phyloP scores from a whole-genome alignment of 2,888 invertebrate genomes.

The Zygogramma bicolorata region DNA sequence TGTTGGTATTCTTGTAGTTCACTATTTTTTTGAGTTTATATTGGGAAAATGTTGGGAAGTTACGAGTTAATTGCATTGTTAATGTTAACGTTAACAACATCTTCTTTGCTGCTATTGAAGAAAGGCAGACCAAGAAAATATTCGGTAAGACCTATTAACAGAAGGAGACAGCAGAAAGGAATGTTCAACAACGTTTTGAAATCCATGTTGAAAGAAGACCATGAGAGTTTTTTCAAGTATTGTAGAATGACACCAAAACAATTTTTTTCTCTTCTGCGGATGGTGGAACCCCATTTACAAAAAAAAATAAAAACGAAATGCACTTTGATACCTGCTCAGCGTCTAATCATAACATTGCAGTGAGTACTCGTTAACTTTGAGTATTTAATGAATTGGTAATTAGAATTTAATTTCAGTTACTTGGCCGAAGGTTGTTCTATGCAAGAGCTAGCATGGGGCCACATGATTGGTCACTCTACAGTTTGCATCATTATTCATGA shows the following conservation, averaged over 20 bases:
- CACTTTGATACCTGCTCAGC: neutral
- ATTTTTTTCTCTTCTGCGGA: neutral
- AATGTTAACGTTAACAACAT: neutral
- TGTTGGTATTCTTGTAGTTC: too few species aligned
- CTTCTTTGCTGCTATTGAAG: neutral
- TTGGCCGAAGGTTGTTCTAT: conserved; percentile 41
- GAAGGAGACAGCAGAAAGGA: too few species aligned
- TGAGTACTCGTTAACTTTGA: conserved; percentile 12
- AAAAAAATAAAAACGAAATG: neutral
- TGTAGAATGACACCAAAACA: neutral
- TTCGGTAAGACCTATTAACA: too few species aligned
- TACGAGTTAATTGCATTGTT: neutral
- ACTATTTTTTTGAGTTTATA: too few species aligned
- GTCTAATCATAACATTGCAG: conserved; percentile 21
- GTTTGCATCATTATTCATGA: too few species aligned
- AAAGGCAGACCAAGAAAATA: too few species aligned
- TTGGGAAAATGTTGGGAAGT: neutral
- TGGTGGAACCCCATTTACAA: neutral
- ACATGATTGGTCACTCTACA: too few species aligned
- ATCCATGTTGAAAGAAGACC: neutral
- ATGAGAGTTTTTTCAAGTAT: conserved; percentile 8
- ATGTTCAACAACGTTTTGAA: too few species aligned
- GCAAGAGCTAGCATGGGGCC: too few species aligned
- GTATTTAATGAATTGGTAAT: conserved; percentile 5
- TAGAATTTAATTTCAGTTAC: conserved; percentile 35